Evolutionary conservation across 1,140 invertebrate genomes (phyloP), one percentile per base, ranked within the genome.

Genomic region (Sitophilus oryzae): DNA sequence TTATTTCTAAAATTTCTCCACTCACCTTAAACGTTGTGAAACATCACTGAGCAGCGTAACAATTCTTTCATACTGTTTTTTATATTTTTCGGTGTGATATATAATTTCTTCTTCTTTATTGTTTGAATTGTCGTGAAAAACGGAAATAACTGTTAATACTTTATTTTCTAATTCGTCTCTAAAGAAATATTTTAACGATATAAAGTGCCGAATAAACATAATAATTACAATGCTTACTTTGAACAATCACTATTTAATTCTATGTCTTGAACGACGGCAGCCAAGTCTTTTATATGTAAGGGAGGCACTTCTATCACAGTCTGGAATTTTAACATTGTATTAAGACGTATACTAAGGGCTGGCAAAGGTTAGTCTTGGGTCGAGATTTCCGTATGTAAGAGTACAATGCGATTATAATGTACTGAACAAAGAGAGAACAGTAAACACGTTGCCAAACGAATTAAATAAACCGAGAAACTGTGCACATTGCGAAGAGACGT

Each of bases 221-320:
- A 53, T 9, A n/a, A 9, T 36, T 10, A 5, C 41, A 37, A 9
- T 18, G 53, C 55, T 48, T 46, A 61, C 60, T 43, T 56, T 25
- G 50, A 41, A 52, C 46, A 47, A 21, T 11, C 18, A 16, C 41
- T 44, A 19, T 43, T 41, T 21, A 58, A 38, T 9, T 52, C 61
- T 21, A 63, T 50, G 23, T 60, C 49, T 23, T 56, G 52, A 9
- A 63, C 23, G 51, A 58, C 38, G 19, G 48, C 56, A 9, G 41
- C 35, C 49, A 49, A 43, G 43, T 19, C 40, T 14, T 14, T 43
- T 9, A 45, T 19, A 38, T 57, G 42, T 22, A 57, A 46, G 5
- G 54, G 15, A 25, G 49, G 42, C n/a, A 56, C 22, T 56, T 60
- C 52, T 16, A 56, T 14, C 16, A 47, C 34, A 38, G 30, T 18